These are phyloP conservation scores for Crocodylus rhombifer DNA, from an alignment of 2,797 vertebrate genomes.

Conservation along the genomic window DNA sequence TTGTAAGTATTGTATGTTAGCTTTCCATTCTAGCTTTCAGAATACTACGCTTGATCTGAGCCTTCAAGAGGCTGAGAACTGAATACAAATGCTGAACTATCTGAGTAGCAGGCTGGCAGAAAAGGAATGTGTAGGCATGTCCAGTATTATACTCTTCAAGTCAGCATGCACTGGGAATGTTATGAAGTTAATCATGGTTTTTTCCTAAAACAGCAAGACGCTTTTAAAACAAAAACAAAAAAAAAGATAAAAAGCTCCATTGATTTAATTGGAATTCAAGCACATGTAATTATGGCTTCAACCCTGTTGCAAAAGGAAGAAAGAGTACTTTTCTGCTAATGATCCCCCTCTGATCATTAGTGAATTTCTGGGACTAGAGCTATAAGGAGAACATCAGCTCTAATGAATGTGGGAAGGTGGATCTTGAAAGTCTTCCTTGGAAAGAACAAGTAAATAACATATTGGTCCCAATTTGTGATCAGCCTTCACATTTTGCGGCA, in stretches of 20 bases:
- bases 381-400: accelerated
- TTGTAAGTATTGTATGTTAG: background rate
- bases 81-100: background rate
- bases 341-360: background rate
- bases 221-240: background rate
- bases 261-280: background rate
- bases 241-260: background rate
- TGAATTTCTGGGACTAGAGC: background rate
- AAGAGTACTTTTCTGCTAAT: accelerated
- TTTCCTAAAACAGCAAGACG: background rate
- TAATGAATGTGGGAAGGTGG: background rate
- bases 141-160: background rate
- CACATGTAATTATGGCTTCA: accelerated
- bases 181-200: background rate
- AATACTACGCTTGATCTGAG: too few relatives aligned
- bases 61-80: background rate
- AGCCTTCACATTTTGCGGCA: background rate
- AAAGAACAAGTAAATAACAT: background rate
- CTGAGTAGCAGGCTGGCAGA: background rate
- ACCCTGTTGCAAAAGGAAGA: background rate
- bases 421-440: background rate
- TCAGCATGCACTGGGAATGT: background rate
- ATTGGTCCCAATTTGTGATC: background rate
- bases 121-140: background rate
- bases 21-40: background rate